Percentiles rank a stretch among this genome's conserved stretches.
Conservation (phyloP, 2,888 invertebrate genomes). For the Drosophila mimetica region DNA sequence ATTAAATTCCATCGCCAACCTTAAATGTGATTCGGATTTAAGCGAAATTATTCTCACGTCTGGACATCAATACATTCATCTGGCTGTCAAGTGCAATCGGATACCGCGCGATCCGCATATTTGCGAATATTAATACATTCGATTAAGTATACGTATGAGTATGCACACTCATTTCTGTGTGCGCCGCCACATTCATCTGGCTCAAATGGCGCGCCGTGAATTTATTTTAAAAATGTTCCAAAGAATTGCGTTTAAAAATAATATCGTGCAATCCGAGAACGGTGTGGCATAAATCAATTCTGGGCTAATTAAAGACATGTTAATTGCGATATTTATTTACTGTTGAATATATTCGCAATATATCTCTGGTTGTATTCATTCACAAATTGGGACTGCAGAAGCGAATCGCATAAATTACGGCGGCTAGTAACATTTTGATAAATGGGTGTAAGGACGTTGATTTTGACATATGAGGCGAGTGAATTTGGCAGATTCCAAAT, state of each 20-base stretch:
- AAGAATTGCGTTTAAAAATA: constrained; percentile 53
- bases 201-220: constrained; percentile 53
- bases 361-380: constrained; percentile 30
- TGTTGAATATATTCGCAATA: constrained; percentile 9
- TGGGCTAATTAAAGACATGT: constrained; percentile 72
- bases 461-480: constrained; percentile 48
- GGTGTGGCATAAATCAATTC: constrained; percentile 67
- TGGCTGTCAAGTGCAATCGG: constrained; percentile 11
- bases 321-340: constrained; percentile 50
- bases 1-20: neutral
- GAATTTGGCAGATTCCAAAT: constrained; percentile 44
- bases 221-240: constrained; percentile 49
- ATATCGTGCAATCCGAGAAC: constrained; percentile 58
- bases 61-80: constrained; percentile 9
- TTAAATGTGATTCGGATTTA: neutral
- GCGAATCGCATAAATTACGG: constrained; percentile 38
- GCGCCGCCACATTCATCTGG: constrained; percentile 46
- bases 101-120: constrained; percentile 11
- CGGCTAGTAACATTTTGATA: constrained; percentile 53
- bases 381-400: constrained; percentile 26
- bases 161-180: neutral
- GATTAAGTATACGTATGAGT: constrained; percentile 13
- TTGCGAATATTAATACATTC: constrained; percentile 20
- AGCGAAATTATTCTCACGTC: neutral
- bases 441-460: constrained; percentile 46